Evolutionary conservation across 2,113 vertebrate species (phyloP).

Genomic region (Cynopterus brachyotis): DNA sequence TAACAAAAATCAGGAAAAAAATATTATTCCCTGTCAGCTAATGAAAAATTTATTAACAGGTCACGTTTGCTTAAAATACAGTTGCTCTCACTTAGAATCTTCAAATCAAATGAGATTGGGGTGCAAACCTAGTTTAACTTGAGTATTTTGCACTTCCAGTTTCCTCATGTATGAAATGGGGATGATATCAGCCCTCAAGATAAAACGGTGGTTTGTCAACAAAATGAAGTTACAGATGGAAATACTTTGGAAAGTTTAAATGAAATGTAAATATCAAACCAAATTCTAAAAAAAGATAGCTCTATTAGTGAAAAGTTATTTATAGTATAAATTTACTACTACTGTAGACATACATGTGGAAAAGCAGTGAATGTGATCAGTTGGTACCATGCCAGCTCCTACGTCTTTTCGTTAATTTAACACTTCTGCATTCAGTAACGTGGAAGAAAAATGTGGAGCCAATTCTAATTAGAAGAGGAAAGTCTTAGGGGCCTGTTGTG

Average conservation of each 20-base stretch:
- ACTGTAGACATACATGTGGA: not conserved
- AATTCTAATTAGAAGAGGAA: not conserved
- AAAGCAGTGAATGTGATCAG: not conserved
- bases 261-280: not conserved
- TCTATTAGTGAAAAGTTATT: not conserved
- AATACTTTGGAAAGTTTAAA: not conserved
- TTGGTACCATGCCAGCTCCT: not conserved
- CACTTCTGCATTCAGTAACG: conserved; percentile 25
- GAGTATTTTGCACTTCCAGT: not conserved
- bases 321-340: not conserved
- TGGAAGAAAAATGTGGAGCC: conserved; percentile 24
- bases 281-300: not conserved
- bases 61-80: conserved; percentile 14
- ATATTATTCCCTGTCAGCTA: not conserved
- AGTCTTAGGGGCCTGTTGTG: not conserved
- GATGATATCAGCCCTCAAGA: not conserved
- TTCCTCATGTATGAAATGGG: not conserved
- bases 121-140: not conserved
- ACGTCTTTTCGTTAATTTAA: conserved; percentile 1
- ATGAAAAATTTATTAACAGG: not conserved
- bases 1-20: not conserved
- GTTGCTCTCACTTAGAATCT: not conserved
- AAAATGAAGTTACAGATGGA: not conserved
- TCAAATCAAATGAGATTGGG: not conserved
- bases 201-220: not conserved